These are phyloP conservation scores for Saguinus imperator DNA, from an alignment of 2,113 vertebrate species.

Conservation along the genomic window DNA sequence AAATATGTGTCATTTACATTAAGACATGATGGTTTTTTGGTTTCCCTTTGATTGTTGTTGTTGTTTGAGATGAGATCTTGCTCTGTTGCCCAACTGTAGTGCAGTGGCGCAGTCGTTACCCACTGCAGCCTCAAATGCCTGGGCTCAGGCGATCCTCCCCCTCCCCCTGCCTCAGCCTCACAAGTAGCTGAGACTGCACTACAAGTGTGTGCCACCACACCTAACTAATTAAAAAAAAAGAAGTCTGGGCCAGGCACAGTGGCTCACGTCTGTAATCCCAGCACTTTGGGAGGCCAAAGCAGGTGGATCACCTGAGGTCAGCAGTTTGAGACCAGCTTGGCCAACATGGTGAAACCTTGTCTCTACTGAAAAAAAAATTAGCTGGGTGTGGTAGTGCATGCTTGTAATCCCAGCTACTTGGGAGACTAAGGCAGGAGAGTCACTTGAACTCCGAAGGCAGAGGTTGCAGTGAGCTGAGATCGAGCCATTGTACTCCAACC, in stretches of 20 bases:
- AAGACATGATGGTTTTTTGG: not conserved
- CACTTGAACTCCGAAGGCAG: too few relatives aligned
- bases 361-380: too few relatives aligned
- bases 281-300: too few relatives aligned
- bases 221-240: not conserved
- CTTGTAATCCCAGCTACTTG: too few relatives aligned
- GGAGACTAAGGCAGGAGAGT: too few relatives aligned
- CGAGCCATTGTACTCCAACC: too few relatives aligned
- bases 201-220: not conserved
- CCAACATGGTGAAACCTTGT: too few relatives aligned
- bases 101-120: not conserved
- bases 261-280: too few relatives aligned
- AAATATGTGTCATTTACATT: not conserved
- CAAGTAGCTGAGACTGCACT: not conserved
- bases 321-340: too few relatives aligned
- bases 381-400: accelerated
- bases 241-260: not conserved
- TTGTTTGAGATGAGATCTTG: not conserved
- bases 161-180: not conserved
- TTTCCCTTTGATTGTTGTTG: not conserved
- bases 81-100: not conserved
- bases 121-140: not conserved
- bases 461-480: too few relatives aligned
- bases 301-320: too few relatives aligned
- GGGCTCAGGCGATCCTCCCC: not conserved